phyloP scores from a whole-genome alignment of 2,797 vertebrate genomes.

The Syngnathus acus region DNA sequence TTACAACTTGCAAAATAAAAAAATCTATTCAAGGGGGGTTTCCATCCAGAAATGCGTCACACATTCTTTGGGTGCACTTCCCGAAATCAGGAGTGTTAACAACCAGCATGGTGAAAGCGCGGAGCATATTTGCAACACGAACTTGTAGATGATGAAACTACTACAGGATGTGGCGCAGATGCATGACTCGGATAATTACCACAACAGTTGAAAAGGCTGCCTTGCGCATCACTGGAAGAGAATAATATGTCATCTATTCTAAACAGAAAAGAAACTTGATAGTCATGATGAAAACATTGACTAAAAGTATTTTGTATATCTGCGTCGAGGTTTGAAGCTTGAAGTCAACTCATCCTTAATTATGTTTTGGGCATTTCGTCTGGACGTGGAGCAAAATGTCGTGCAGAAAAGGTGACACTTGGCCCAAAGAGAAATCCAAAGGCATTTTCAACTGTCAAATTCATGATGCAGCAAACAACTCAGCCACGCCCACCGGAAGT shows the following conservation, averaged over 20 bases:
- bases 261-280: no score
- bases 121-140: not conserved
- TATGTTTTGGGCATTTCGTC: no score
- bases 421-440: not conserved
- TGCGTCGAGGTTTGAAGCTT: no score
- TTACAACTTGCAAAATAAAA: not conserved
- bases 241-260: no score
- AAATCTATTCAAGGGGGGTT: not conserved
- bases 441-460: not conserved
- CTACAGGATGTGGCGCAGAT: not conserved
- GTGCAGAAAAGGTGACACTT: no score
- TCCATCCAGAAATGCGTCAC: not conserved
- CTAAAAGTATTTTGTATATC: no score
- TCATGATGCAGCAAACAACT: not conserved
- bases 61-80: not conserved
- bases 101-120: no score
- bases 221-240: no score
- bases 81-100: not conserved
- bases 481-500: not conserved
- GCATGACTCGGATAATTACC: not conserved
- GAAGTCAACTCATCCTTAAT: no score
- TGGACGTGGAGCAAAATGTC: no score
- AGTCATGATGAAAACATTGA: no score
- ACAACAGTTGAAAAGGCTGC: not conserved
- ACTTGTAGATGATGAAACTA: not conserved